Base-by-base conservation (phyloP, 2,797 vertebrate genomes). In the Lateolabrax maculatus region DNA sequence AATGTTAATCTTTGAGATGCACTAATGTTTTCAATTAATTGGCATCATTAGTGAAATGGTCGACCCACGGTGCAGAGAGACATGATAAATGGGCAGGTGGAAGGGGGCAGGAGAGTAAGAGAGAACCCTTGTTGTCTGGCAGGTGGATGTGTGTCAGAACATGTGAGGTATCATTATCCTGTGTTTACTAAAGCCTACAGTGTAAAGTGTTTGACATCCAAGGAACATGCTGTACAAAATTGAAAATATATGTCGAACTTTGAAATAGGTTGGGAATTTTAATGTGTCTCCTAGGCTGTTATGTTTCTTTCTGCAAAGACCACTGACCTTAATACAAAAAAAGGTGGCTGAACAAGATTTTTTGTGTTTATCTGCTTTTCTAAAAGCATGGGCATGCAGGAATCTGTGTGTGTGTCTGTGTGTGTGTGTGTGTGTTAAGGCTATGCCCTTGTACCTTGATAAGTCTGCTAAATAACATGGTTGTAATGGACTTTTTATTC, bases 21-120 rank as follows among this genome's bases (percentile, higher is more conserved):
- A 78, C 79, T 84, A 87, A 90, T 92, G 92, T 92, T 94, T 93
- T 89, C 88, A 91, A 93, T 94, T 95, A 96, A 94, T 92, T 92
- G 94, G 91, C 91, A 84, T 94, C 94, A 94, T 96, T 94, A 95
- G 93, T 65, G 84, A 89, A 92, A 87, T 75, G 65, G 89, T 84
- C 82, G 67, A 91, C 89, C 92, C 84, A 87, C 57, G 44, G 86
- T 79, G 91, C 85, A 85, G 72, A 66, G 63, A 84, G 63, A 90
- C 86, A 83, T 91, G 89, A 92, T 89, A 73, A 93, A 94, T 87
- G 87, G 87, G 84, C 82, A 90, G 87, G 90, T 87, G 83, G 84
- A 91, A 80, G 56, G 79, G 61, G 67, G 62, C 53, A 64, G 13
- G 37, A 46, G 81, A 74, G 77, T 34, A 56, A 84, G 65, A 81